Evolutionary conservation across 2,797 vertebrate species (phyloP), one percentile per base, ranked within the genome.

Genomic region (Danio albolineatus): DNA sequence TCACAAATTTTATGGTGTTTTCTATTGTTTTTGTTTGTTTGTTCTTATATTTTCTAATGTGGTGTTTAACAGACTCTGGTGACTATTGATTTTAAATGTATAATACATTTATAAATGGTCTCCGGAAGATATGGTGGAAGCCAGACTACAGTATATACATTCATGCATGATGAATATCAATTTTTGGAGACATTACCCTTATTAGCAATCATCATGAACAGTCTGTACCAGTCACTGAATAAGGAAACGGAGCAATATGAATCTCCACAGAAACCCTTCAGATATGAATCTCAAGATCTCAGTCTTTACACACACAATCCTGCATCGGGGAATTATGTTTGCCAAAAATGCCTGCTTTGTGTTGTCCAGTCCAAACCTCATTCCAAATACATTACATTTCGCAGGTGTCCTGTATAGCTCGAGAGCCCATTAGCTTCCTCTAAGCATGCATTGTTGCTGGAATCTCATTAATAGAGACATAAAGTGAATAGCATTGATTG

Each of bases 391-490:
- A 38, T 17, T 53, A 13, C 12, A 41, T 36, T 6, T 39, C 39
- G 17, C 60, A 64, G 73, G 49, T 76, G 61, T 44, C 49, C 5
- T 54, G 5, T 21, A 28, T 16, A 16, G 44, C n/a, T 0, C 7
- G 28, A 62, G 46, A 38, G 59, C 10, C 39, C 53, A 77, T 77
- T 69, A 48, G 53, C 64, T 65, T 77, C 59, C 64, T 59, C 14
- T 39, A 69, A 57, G 41, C 36, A 57, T 69, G 43, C 53, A 56
- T n/a, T 43, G 48, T 9, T 57, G 19, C 64, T 59, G 10, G 64
- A 77, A 59, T 76, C 61, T 54, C 66, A 73, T 73, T 62, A 72
- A 53, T 62, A 21, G 49, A 80, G 70, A 57, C 16, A 73, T 66
- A 69, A 49, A 57, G 56, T 60, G 53, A 74, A 51, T 61, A n/a